phyloP scores from a whole-genome alignment of 2,113 vertebrate species.

The Coryphaenoides rupestris region DNA sequence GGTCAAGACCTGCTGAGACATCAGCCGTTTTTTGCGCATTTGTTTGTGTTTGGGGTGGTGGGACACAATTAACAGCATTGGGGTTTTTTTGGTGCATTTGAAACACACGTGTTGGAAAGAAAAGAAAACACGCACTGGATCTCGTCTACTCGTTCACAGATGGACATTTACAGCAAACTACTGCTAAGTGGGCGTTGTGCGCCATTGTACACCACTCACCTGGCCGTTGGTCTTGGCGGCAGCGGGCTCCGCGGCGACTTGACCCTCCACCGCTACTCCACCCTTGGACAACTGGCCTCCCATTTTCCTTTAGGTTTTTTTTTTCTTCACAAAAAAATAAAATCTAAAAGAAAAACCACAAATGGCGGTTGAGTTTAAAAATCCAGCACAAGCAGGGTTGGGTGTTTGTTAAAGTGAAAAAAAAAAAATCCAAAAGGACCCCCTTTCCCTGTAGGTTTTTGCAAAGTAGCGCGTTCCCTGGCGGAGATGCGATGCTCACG shows the following conservation, averaged over 20 bases:
- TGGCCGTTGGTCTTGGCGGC: slow-evolving; percentile 87
- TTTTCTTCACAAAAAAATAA: slow-evolving; percentile 35
- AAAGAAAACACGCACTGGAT: too few relatives aligned
- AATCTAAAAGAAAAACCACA: slow-evolving; percentile 54
- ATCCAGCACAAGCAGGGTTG: slow-evolving; percentile 52
- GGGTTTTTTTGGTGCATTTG: too few relatives aligned
- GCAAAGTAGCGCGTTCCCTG: slow-evolving; percentile 27
- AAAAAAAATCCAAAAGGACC: slow-evolving; percentile 44
- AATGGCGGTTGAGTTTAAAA: slow-evolving; percentile 41
- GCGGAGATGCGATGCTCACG: slow-evolving; percentile 32
- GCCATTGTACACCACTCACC: slow-evolving; percentile 72
- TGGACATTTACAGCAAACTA: slow-evolving; percentile 30
- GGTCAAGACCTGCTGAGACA: too few relatives aligned
- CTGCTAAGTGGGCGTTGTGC: slow-evolving; percentile 50
- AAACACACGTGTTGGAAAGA: too few relatives aligned
- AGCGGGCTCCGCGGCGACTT: slow-evolving; percentile 64
- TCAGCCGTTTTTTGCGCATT: too few relatives aligned
- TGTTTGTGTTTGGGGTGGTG: too few relatives aligned
- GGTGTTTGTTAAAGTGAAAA: slow-evolving; percentile 11
- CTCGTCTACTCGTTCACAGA: neutral
- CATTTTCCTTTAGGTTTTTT: slow-evolving; percentile 64
- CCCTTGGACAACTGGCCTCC: slow-evolving; percentile 86
- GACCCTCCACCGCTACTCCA: slow-evolving; percentile 76
- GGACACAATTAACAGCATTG: too few relatives aligned
- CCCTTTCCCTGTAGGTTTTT: slow-evolving; percentile 25